phyloP scores from a whole-genome alignment of 2,113 vertebrate genomes.

The Cololabis saira region DNA sequence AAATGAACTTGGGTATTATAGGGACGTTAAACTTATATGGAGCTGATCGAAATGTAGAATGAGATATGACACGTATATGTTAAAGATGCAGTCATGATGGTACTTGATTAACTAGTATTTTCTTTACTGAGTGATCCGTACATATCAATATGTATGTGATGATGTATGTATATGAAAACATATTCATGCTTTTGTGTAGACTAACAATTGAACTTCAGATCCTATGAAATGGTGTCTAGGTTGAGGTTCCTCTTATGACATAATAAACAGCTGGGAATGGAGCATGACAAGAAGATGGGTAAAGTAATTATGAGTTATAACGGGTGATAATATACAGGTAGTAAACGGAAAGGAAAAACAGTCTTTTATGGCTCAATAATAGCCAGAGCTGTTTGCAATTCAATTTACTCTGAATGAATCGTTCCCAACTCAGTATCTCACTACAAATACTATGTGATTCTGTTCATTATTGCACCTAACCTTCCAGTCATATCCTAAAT shows the following conservation, averaged over 20 bases:
- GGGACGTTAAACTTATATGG: no score
- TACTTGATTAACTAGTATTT: no score
- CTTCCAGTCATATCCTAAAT: constrained; percentile 55
- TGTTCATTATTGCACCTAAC: constrained; percentile 60
- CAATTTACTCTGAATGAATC: constrained; percentile 42
- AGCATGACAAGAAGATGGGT: not conserved
- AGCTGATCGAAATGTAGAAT: no score
- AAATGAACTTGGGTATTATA: no score
- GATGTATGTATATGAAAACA: no score
- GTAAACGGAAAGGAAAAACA: constrained; percentile 3
- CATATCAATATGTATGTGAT: no score
- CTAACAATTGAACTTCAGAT: no score
- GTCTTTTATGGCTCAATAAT: constrained; percentile 33
- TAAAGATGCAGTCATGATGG: no score
- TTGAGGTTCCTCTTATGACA: not conserved
- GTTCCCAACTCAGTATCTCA: constrained; percentile 10
- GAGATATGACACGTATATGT: no score
- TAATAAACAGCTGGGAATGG: constrained; percentile 12
- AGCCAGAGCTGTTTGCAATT: constrained; percentile 31
- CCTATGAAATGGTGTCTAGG: not conserved
- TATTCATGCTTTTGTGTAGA: no score
- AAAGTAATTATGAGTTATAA: constrained; percentile 1
- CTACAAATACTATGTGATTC: constrained; percentile 45
- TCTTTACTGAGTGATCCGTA: no score
- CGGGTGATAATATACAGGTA: constrained; percentile 2